These are phyloP conservation scores for Corynorhinus townsendii DNA, from an alignment of 2,113 vertebrate species.

Conservation along the genomic window DNA sequence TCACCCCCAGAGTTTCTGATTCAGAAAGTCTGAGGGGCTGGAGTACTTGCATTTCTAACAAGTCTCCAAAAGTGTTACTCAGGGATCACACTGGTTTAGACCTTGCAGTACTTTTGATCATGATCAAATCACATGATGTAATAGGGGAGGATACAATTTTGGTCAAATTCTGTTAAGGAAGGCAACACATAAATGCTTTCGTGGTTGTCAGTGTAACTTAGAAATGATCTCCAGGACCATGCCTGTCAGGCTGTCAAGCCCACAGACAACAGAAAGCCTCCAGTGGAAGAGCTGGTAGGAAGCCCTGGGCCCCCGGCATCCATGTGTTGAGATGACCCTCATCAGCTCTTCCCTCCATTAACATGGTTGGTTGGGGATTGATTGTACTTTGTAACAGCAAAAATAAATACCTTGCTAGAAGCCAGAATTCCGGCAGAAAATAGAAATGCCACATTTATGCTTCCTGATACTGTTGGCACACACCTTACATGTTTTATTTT, in stretches of 20 bases:
- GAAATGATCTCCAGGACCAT: neutral
- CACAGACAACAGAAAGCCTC: neutral
- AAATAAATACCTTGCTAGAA: neutral
- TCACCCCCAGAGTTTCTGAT: neutral
- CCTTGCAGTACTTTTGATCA: neutral
- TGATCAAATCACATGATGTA: neutral
- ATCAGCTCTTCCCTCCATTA: neutral
- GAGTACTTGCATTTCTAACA: neutral
- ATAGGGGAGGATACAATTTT: neutral
- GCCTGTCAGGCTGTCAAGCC: neutral
- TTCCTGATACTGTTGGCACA: conserved; percentile 37
- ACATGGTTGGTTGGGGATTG: neutral
- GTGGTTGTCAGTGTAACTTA: neutral
- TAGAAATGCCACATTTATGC: conserved; percentile 12
- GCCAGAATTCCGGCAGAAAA: conserved; percentile 36
- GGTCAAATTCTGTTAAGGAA: neutral
- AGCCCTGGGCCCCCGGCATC: neutral
- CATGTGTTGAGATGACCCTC: neutral
- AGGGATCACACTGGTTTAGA: neutral
- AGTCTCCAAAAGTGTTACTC: neutral
- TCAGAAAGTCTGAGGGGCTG: neutral
- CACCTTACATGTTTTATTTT: conserved; percentile 54
- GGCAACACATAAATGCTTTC: neutral
- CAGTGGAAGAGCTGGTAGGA: neutral
- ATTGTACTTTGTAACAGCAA: neutral